Evolutionary conservation across 2,113 vertebrate genomes (phyloP), one percentile per base, ranked within the genome.

Genomic region (Catharus fuscescens): DNA sequence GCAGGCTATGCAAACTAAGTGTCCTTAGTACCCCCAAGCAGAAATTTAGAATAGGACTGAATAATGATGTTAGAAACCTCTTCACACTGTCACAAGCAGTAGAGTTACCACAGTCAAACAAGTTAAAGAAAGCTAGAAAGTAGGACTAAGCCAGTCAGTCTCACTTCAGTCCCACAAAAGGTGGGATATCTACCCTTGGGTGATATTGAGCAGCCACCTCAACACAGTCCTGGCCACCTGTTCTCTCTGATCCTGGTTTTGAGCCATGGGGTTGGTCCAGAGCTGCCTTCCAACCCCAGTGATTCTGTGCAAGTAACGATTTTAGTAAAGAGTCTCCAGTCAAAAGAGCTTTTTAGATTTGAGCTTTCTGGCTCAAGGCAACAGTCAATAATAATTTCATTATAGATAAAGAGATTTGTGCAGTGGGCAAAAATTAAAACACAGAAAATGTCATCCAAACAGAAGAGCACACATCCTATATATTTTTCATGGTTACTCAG

Each of bases 301-400:
- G 28, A 45, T 21, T 54, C 25, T 50, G 9, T 45, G 62, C 70
- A 87, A 40, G 60, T 34, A 42, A 19, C 20, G 14, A 73, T 73
- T 84, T 90, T 86, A 48, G 40, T 31, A 32, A 86, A 84, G 50
- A 25, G 21, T 62, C 44, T 96, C 47, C 62, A 81, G 74, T 91
- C 78, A 86, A 92, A 95, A 83, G 29, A 60, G 29, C 4, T 45
- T 52, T 74, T 60, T 81, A 40, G 45, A 62, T 70, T 77, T 80
- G 83, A 92, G 57, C 38, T 93, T 81, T 83, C 66, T 93, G 64
- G 86, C 53, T 72, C 24, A 86, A 91, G 26, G 70, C 8, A 70
- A 45, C 23, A 53, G 86, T 80, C 94, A 80, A 61, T 70, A 89
- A 59, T 21, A 95, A 91, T 74, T 90, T 91, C 32, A 84, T 79